phyloP scores from a whole-genome alignment of 2,888 invertebrate genomes.

The Polyommatus iphigenia region DNA sequence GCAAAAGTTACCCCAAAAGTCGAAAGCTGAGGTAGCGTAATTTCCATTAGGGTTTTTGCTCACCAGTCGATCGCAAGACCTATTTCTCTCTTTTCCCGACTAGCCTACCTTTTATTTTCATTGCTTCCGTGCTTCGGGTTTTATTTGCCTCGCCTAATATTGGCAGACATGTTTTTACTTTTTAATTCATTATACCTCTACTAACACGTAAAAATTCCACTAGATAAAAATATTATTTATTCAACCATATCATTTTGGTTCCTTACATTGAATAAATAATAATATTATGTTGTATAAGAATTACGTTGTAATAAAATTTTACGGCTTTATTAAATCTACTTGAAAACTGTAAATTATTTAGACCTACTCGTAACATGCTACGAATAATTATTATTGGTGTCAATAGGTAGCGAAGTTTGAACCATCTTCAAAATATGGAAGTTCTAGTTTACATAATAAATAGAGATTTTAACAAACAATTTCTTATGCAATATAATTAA shows the following conservation, averaged over 20 bases:
- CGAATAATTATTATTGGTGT: no score
- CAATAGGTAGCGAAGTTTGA: no score
- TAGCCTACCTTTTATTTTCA: slow-evolving; percentile 17
- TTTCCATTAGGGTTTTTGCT: slow-evolving; percentile 32
- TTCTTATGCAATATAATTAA: no score
- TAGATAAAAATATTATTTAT: background rate
- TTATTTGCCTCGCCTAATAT: slow-evolving; percentile 7
- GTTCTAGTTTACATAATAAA: no score
- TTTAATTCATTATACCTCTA: background rate
- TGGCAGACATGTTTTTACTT: slow-evolving; percentile 7
- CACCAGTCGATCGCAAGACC: slow-evolving; percentile 26
- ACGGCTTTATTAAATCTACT: background rate
- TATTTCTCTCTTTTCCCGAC: slow-evolving; percentile 26
- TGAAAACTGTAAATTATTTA: background rate
- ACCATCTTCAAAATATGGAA: no score
- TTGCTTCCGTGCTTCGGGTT: slow-evolving; percentile 9
- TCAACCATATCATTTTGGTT: background rate
- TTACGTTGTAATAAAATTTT: background rate
- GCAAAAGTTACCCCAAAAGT: slow-evolving; percentile 37
- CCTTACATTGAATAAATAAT: background rate
- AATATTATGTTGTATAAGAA: no score
- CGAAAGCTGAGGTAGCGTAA: slow-evolving; percentile 23
- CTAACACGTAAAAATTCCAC: background rate
- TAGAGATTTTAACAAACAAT: no score
- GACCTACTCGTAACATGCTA: background rate